Evolutionary conservation across 1,140 invertebrate species (phyloP).

Genomic region (Portunus trituberculatus): DNA sequence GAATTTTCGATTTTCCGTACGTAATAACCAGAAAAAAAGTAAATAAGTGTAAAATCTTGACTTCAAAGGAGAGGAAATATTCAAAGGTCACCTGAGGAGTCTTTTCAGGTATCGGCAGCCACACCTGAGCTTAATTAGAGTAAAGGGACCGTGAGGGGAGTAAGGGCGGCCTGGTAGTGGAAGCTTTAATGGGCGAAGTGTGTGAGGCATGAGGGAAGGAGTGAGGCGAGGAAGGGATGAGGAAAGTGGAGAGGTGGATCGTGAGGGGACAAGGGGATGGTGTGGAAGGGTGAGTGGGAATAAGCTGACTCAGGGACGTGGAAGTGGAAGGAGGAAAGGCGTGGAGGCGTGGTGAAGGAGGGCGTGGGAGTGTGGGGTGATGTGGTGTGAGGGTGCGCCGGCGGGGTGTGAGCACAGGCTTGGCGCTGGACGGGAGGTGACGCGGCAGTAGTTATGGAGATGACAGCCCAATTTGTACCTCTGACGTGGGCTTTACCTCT

Average conservation of each 20-base stretch:
- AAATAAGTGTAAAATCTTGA: too few species aligned
- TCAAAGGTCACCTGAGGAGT: background rate
- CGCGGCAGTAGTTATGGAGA: background rate
- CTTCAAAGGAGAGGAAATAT: too few species aligned
- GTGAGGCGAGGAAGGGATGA: background rate
- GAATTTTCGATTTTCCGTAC: too few species aligned
- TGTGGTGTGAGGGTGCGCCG: background rate
- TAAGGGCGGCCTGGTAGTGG: too few species aligned
- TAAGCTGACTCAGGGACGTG: background rate
- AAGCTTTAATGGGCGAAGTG: too few species aligned
- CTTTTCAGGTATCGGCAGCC: background rate
- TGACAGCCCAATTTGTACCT: constrained; percentile 25
- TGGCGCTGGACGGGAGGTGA: constrained; percentile 1
- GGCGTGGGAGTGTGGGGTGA: background rate
- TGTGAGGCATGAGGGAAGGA: too few species aligned
- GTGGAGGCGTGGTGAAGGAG: background rate
- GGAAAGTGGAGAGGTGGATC: background rate
- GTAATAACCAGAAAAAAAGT: too few species aligned
- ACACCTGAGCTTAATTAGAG: background rate
- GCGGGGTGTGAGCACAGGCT: background rate
- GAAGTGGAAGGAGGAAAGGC: background rate
- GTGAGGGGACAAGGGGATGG: background rate
- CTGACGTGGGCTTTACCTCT: background rate
- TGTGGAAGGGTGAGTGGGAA: background rate
- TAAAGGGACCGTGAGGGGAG: background rate